These are phyloP conservation scores for Ischnus inquisitorius DNA, from an alignment of 2,888 invertebrate species.

Conservation along the genomic window DNA sequence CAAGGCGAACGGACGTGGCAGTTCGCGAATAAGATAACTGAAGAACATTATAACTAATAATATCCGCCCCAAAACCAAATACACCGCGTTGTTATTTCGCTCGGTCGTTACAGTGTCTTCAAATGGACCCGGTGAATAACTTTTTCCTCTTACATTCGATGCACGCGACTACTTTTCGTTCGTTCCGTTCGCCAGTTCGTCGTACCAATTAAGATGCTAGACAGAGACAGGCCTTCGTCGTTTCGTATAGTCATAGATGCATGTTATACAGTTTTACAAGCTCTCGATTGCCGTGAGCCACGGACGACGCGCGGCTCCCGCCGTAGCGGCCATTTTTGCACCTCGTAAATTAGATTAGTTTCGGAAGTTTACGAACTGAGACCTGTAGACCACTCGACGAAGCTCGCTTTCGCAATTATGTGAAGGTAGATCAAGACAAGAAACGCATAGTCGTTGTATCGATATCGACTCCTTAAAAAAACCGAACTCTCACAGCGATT, in stretches of 20 bases:
- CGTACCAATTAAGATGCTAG: conserved; percentile 14
- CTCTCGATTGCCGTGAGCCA: conserved; percentile 36
- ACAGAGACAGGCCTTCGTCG: conserved; percentile 34
- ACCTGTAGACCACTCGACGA: conserved; percentile 59
- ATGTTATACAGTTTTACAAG: conserved; percentile 21
- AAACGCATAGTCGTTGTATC: conserved; percentile 76
- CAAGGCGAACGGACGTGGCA: no score
- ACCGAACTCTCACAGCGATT: neutral
- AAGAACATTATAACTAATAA: no score
- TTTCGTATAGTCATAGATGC: conserved; percentile 39
- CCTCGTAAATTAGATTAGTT: conserved; percentile 83
- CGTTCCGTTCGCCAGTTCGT: conserved; percentile 4
- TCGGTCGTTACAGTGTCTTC: no score
- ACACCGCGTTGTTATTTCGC: no score
- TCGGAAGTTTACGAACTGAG: conserved; percentile 78
- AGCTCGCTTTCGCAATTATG: conserved; percentile 72
- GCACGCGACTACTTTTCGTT: neutral
- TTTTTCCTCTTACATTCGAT: neutral
- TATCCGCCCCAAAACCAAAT: no score
- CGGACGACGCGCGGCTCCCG: conserved; percentile 30
- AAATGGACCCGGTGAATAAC: neutral
- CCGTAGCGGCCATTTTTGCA: conserved; percentile 78
- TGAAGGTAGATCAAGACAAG: conserved; percentile 77
- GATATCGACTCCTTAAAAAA: neutral
- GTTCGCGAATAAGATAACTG: no score